Base-by-base conservation (phyloP, 2,113 vertebrate species). In the Ciconia boyciana region DNA sequence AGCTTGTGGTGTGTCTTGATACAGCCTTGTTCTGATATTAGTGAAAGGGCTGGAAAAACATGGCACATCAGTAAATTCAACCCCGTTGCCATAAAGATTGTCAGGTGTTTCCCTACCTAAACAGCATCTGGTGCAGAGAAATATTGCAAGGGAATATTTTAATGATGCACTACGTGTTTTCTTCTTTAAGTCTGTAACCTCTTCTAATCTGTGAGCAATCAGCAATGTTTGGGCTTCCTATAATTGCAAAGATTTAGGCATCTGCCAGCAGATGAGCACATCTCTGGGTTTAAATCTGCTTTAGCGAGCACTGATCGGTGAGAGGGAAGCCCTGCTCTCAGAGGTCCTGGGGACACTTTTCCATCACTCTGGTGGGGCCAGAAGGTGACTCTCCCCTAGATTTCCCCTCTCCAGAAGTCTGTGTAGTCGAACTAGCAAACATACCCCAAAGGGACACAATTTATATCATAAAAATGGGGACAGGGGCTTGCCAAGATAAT, bases 181-280 rank as follows among this genome's bases (percentile, higher is more conserved):
- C 34, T 80, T 83, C 54, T 79, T 17, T 70, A 80, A 54, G 11
- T 72, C 58, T 58, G 18, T 72, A 89, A 60, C 41, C 36, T 89
- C 29, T 79, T 76, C 61, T 87, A 76, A 85, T 93, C 36, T 93
- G n/a, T 78, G 65, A 82, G 77, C 74, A 76, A 89, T 87, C 68
- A 89, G 72, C 43, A 64, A 20, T 69, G 74, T 91, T 91, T 93
- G 77, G 54, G 52, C 52, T 95, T 83, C 34, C 44, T 65, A 6
- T 79, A 91, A 87, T 83, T 87, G 55, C 70, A 26, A 62, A 70
- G 65, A 41, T 82, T 79, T 28, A 81, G 91, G 52, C 20, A 66
- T 82, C n/a, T 2, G 1, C 66, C 49, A 62, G 43, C 44, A 69
- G 17, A 9, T 10, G 32, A 79, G 39, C 18, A 5, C 5, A 1